Conservation (phyloP, 2,113 vertebrate genomes). For the Genyomyrus donnyi region DNA sequence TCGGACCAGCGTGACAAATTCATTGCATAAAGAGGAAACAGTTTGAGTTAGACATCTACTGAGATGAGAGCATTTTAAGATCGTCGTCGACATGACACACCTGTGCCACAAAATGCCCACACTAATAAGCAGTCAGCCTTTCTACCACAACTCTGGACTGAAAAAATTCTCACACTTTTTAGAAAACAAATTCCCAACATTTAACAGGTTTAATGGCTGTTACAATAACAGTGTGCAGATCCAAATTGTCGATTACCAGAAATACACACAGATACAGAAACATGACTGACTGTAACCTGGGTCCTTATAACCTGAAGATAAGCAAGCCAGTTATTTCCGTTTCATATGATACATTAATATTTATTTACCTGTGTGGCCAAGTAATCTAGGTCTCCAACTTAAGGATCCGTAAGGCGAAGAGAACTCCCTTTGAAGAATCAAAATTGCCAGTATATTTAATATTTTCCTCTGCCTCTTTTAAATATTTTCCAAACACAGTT, state of each 20-base stretch:
- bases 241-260: no score
- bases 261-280: background rate
- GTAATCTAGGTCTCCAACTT: background rate
- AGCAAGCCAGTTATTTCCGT: background rate
- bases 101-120: background rate
- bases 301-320: background rate
- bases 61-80: background rate
- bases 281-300: background rate
- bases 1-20: background rate
- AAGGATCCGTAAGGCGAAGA: background rate
- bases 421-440: background rate
- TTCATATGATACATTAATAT: background rate
- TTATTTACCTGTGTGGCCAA: background rate
- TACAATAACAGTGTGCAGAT: background rate
- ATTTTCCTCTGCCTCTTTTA: constrained; percentile 18
- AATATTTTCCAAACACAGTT: constrained; percentile 26
- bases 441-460: background rate
- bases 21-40: background rate
- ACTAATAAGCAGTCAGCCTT: background rate
- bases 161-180: background rate
- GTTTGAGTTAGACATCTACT: background rate
- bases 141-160: background rate
- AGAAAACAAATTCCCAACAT: background rate
- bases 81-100: background rate
- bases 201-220: background rate